Percentiles rank a stretch among this genome's conserved stretches.
phyloP scores from a whole-genome alignment of 2,797 vertebrate genomes.

The Clarias pachynema region DNA sequence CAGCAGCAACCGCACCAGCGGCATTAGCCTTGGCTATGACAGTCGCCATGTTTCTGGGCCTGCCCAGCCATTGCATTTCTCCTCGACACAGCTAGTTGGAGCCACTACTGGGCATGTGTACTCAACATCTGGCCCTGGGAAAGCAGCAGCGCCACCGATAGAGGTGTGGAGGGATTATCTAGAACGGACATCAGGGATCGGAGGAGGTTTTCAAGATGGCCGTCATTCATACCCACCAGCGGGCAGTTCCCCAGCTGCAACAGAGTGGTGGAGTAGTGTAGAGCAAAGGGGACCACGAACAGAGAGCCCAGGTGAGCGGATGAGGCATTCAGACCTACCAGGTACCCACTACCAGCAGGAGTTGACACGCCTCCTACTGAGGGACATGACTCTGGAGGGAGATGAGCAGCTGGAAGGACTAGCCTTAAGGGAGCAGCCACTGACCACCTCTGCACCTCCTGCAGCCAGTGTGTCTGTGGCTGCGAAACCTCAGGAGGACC shows the following conservation, averaged over 20 bases:
- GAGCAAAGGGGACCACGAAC: conserved; percentile 65
- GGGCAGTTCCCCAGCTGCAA: conserved; percentile 74
- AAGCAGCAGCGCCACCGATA: conserved; percentile 63
- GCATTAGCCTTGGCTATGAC: conserved; percentile 89
- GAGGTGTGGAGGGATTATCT: conserved; percentile 78
- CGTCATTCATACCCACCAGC: conserved; percentile 87
- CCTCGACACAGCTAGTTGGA: conserved; percentile 63
- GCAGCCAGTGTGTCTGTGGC: conserved; percentile 22
- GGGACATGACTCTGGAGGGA: conserved; percentile 72
- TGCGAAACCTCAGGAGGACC: conserved; percentile 70
- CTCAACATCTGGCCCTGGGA: conserved; percentile 51
- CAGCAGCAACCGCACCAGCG: conserved; percentile 88
- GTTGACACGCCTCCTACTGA: conserved; percentile 73
- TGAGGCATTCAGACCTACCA: conserved; percentile 76
- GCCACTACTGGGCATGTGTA: conserved; percentile 57
- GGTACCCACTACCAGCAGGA: conserved; percentile 80
- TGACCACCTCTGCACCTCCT: conserved; percentile 44
- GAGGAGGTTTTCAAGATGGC: conserved; percentile 73
- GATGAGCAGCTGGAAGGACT: conserved; percentile 72
- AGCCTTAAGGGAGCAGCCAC: conserved; percentile 71
- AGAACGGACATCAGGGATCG: conserved; percentile 65
- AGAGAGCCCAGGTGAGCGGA: conserved; percentile 64
- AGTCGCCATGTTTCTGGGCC: conserved; percentile 73
- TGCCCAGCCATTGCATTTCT: conserved; percentile 70
- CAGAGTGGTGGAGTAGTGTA: conserved; percentile 74